phyloP scores from a whole-genome alignment of 2,888 invertebrate genomes.

The Lasioglossum malachurum region DNA sequence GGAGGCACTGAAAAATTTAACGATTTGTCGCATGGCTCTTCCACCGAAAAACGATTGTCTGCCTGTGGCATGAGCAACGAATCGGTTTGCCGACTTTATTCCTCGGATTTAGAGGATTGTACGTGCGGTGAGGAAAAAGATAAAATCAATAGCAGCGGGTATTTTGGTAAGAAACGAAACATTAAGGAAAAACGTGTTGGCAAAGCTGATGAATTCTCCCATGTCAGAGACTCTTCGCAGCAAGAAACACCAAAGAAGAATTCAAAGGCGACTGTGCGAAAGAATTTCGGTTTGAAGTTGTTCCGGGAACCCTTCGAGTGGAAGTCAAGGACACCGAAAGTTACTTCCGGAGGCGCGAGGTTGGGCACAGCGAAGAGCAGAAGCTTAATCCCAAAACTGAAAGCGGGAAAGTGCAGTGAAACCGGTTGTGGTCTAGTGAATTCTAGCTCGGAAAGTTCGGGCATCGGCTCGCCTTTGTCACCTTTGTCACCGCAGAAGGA shows the following conservation, averaged over 20 bases:
- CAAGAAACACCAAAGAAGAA: background rate
- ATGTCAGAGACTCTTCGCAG: background rate
- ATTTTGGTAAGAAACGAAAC: background rate
- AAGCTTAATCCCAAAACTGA: slow-evolving; percentile 75
- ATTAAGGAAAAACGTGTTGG: background rate
- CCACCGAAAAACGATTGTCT: slow-evolving; percentile 5
- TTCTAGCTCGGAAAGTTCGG: slow-evolving; percentile 81
- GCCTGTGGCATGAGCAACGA: background rate
- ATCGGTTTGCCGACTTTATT: background rate
- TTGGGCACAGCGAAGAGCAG: slow-evolving; percentile 16
- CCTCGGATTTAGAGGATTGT: background rate
- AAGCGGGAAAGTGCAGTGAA: slow-evolving; percentile 14
- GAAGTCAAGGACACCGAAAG: slow-evolving; percentile 51
- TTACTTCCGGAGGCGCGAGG: slow-evolving; percentile 8
- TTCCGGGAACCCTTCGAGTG: slow-evolving; percentile 63
- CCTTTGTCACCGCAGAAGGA: slow-evolving; percentile 77
- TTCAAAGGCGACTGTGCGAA: slow-evolving; percentile 60
- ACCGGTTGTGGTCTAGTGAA: slow-evolving; percentile 72
- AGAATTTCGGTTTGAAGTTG: slow-evolving; percentile 74
- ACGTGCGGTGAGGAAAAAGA: background rate
- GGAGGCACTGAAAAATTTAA: slow-evolving; percentile 35
- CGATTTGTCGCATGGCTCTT: background rate
- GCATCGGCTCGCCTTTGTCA: slow-evolving; percentile 80
- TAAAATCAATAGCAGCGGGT: too few species aligned
- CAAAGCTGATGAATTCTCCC: background rate